phyloP scores from a whole-genome alignment of 2,888 invertebrate genomes.

The Geotrupes spiniger region DNA sequence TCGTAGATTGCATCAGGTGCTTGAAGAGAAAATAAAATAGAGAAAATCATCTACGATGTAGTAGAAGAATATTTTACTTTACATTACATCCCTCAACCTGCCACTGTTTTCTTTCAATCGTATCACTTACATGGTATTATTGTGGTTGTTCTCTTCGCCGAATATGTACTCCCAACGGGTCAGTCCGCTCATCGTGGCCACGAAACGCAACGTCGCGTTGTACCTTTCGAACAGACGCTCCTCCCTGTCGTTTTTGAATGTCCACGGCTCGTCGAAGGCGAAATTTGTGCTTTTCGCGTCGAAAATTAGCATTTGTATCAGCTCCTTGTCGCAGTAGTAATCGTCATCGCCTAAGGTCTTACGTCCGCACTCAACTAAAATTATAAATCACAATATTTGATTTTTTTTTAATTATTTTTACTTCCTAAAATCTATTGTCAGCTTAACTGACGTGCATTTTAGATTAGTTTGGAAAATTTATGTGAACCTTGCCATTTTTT shows the following conservation, averaged over 20 bases:
- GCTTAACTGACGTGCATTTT: too few species aligned
- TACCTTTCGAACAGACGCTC: conserved; percentile 61
- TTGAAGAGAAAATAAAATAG: neutral
- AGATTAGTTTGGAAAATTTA: too few species aligned
- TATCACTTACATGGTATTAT: conserved; percentile 36
- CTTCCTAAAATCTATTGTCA: too few species aligned
- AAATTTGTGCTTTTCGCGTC: conserved; percentile 74
- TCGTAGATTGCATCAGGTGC: too few species aligned
- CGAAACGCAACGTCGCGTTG: conserved; percentile 74
- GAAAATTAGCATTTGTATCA: conserved; percentile 81
- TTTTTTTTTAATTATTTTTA: too few species aligned
- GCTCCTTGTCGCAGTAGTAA: conserved; percentile 81
- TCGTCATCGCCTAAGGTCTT: conserved; percentile 64
- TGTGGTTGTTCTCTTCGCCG: conserved; percentile 53
- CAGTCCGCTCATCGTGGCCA: conserved; percentile 85
- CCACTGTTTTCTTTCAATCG: too few species aligned
- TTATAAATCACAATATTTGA: too few species aligned
- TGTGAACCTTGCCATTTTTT: too few species aligned
- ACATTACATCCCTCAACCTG: too few species aligned
- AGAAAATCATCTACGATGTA: too few species aligned
- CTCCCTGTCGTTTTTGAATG: conserved; percentile 49
- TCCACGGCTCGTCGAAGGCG: conserved; percentile 48
- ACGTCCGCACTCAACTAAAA: conserved; percentile 62
- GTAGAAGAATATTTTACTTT: too few species aligned
- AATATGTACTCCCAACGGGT: conserved; percentile 82